These are phyloP conservation scores for Synchiropus splendidus DNA, from an alignment of 2,113 vertebrate species.

Conservation along the genomic window DNA sequence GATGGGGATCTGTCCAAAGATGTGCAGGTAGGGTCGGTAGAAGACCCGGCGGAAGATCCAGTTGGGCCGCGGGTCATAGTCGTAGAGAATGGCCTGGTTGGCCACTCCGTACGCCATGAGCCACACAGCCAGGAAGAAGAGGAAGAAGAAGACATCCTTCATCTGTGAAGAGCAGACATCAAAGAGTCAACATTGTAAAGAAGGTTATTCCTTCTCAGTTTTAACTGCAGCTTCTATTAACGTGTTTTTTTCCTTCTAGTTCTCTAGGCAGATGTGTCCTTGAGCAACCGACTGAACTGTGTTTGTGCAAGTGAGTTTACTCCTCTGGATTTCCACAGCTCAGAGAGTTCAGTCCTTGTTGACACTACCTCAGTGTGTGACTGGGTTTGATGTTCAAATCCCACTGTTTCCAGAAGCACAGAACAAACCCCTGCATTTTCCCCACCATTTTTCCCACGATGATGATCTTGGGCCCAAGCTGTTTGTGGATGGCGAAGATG, in stretches of 20 bases:
- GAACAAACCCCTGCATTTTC: too few relatives aligned
- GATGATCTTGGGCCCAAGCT: slow-evolving; percentile 80
- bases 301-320: too few relatives aligned
- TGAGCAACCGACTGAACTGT: too few relatives aligned
- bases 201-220: too few relatives aligned
- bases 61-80: slow-evolving; percentile 61
- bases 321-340: too few relatives aligned
- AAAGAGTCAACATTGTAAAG: too few relatives aligned
- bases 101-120: slow-evolving; percentile 81
- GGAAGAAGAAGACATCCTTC: slow-evolving; percentile 84
- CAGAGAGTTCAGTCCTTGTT: too few relatives aligned
- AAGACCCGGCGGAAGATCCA: slow-evolving; percentile 75
- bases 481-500: slow-evolving; percentile 78
- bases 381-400: too few relatives aligned
- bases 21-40: slow-evolving; percentile 80
- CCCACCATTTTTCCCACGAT: slow-evolving; percentile 81
- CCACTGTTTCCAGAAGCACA: too few relatives aligned
- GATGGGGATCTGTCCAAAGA: slow-evolving; percentile 80
- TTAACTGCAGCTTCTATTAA: too few relatives aligned
- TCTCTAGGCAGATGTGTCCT: not conserved
- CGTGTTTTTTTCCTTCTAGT: not conserved
- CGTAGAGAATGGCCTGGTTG: slow-evolving; percentile 75
- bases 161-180: slow-evolving; percentile 57
- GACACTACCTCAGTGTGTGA: slow-evolving; percentile 2
- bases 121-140: slow-evolving; percentile 82